Base-by-base conservation (phyloP, 1,140 invertebrate genomes). In the Sitobion miscanthi region DNA sequence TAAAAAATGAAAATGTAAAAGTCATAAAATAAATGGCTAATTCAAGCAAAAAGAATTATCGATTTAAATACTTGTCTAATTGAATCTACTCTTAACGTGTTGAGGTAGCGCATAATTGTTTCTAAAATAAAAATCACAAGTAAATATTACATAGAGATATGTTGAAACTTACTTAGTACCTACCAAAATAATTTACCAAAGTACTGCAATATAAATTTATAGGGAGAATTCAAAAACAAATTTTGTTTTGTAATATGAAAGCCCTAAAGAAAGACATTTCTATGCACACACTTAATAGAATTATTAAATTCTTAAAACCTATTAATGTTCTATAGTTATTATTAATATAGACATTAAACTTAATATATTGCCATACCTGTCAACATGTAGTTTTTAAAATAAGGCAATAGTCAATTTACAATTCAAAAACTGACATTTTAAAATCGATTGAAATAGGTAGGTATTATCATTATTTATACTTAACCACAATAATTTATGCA, bases 361-460 rank as follows among this genome's bases (percentile, higher is more conserved):
- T 62, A 45, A 69, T 35, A 42, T 90, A 90, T 62, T 90, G 14
- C 88, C 35, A 90, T 57, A 57, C 88, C 88, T 90, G 88, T 90
- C 88, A 90, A 42, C 42, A 54, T n/a, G 21, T 54, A 52, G 35
- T 57, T 90, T 90, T 14, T 62, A 25, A 90, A 62, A 90, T 90
- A 90, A 90, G 38, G 54, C 54, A 62, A 90, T 90, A 90, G 88
- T 90, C 38, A 90, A 90, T 90, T 90, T 90, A 90, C 4, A 90
- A 90, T 90, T 90, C 57, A 90, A 25, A 42, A 45, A 45, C 88
- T 30, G 54, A 90, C 89, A 90, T 90, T 90, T 62, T 62, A 45
- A 90, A 90, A 90, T 90, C 57, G 89, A 90, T 90, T 69, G 54
- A 45, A 90, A 11, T 45, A 49, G 35, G 47, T 52, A 88, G 47